These are phyloP conservation scores for Linyphia triangularis DNA, from an alignment of 2,888 invertebrate species.

Conservation along the genomic window DNA sequence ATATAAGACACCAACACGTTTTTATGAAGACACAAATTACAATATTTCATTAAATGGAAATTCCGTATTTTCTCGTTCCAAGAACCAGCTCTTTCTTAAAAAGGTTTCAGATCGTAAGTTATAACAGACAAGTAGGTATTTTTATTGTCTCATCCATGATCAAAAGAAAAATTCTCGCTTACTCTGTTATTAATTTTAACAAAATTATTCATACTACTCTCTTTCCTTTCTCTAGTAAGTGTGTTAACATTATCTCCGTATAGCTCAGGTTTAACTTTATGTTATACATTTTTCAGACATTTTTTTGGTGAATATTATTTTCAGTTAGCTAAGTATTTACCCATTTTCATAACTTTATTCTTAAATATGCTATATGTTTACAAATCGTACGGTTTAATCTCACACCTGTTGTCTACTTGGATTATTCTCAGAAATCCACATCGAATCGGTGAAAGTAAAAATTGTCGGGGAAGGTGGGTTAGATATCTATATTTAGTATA, in stretches of 20 bases:
- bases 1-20: constrained; percentile 3
- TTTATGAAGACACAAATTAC: background rate
- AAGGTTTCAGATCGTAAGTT: background rate
- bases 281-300: too few relatives aligned
- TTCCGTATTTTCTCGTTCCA: background rate
- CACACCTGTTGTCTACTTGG: too few relatives aligned
- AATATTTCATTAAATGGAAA: background rate
- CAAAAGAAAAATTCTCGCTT: background rate
- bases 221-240: background rate
- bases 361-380: too few relatives aligned
- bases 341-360: too few relatives aligned
- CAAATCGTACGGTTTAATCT: too few relatives aligned
- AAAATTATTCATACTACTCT: background rate
- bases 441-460: too few relatives aligned
- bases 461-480: too few relatives aligned
- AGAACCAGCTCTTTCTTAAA: background rate
- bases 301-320: too few relatives aligned
- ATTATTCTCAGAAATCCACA: too few relatives aligned
- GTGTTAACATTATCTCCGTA: background rate
- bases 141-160: background rate
- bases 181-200: background rate
- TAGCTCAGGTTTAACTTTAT: too few relatives aligned
- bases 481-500: too few relatives aligned
- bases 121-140: background rate
- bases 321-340: too few relatives aligned